Base-by-base conservation (phyloP, 2,888 invertebrate species). In the Polymixis lichenea region DNA sequence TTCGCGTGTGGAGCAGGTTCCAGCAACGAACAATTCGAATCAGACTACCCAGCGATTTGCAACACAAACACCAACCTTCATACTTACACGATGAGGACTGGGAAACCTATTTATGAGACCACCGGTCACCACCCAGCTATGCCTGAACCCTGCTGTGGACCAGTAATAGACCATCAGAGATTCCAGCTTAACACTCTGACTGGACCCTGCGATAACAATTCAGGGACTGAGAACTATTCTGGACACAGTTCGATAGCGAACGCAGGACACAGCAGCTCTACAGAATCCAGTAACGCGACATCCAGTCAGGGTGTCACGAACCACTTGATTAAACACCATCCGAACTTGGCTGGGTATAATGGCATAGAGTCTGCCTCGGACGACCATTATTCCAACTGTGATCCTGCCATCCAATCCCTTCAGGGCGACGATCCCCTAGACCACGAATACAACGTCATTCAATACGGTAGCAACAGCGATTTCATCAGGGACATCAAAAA, bases 51-150 rank as follows among this genome's bases (percentile, higher is more conserved):
- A 9, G 98, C 98, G 19, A 98, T 98, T 86, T 98, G 98, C 92
- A 98, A 98, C 90, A 98, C 98, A 7, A 98, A 98, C 89, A 98
- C 98, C 17, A 98, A 98, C 85, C 97, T 98, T 19, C 97, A 98
- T 87, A 98, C 98, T 66, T 98, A 98, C 91, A 98, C 98, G 1
- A 95, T 98, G 92, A 97, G 98, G 79, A 98, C 98, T 11, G 98
- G 98, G 0, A 98, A 98, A 91, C 97, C 98, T 53, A 98, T 98
- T 65, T 98, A 98, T 90, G 98, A 98, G 90, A 97, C 95, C 7
- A 92, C 95, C 19, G 95, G 95, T 2, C 96, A 95, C 72, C 96
- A 95, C 87, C 95, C 95, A 1, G 93, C 87, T 73, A 88, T 96
- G 72, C 94, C 95, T 71, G 92, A 97, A 0, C 95, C 94, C 69